Conservation (phyloP, 2,888 invertebrate species). For the Drosophila ezoana region DNA sequence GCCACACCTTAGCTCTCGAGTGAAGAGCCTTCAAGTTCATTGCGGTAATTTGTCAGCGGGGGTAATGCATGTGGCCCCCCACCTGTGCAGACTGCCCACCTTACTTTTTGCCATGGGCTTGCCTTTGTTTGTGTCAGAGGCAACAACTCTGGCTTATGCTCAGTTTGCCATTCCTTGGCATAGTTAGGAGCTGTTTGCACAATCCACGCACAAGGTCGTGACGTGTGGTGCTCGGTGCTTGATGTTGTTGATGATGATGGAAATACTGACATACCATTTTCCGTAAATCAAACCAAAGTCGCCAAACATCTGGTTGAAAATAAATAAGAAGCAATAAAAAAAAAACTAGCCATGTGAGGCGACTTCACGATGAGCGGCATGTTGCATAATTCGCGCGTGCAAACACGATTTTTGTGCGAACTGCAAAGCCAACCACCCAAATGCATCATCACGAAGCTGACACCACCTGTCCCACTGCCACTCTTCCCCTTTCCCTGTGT, state of each 20-base stretch:
- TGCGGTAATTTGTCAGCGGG: conserved; percentile 10
- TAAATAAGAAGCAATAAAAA: conserved; percentile 10
- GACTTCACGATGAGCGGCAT: conserved; percentile 46
- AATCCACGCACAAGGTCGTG: conserved; percentile 55
- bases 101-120: conserved; percentile 1
- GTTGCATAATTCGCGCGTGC: conserved; percentile 75
- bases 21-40: conserved; percentile 41
- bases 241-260: conserved; percentile 3
- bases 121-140: not conserved
- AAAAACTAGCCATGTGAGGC: conserved; percentile 49
- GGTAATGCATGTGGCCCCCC: not conserved
- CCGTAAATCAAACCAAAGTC: conserved; percentile 49
- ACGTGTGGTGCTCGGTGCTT: not conserved
- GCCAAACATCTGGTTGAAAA: conserved; percentile 24
- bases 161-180: conserved; percentile 49
- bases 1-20: not conserved
- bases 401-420: conserved; percentile 64
- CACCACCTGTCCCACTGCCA: conserved; percentile 15
- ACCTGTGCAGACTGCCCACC: conserved; percentile 6
- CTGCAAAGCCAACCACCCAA: conserved; percentile 35
- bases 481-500: not conserved
- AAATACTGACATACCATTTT: conserved; percentile 25
- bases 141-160: not conserved
- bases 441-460: conserved; percentile 48
- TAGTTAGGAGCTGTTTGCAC: conserved; percentile 49